A percentile compares a stretch with the other conserved stretches of the same genome.
phyloP scores from a whole-genome alignment of 2,113 vertebrate genomes.

The Prionailurus viverrinus region DNA sequence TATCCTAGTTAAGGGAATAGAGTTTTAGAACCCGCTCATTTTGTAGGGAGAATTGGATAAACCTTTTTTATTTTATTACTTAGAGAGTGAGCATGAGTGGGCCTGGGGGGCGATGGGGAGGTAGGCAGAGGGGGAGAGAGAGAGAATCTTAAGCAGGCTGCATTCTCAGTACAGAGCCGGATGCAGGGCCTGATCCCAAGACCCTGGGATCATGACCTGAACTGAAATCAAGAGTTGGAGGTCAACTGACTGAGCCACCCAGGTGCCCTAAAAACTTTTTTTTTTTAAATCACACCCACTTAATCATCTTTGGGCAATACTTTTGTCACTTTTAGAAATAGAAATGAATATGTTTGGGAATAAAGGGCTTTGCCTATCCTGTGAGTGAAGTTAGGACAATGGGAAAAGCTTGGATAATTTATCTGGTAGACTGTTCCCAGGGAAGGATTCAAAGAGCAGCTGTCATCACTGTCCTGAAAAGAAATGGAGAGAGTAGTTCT shows the following conservation, averaged over 20 bases:
- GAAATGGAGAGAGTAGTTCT: background rate
- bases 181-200: too few species aligned
- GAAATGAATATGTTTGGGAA: background rate
- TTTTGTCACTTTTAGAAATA: background rate
- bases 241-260: too few species aligned
- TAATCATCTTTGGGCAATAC: background rate
- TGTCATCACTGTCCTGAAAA: conserved; percentile 27
- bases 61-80: background rate
- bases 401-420: background rate
- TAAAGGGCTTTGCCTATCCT: background rate
- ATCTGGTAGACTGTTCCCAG: background rate
- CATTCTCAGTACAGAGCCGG: too few species aligned
- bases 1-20: background rate
- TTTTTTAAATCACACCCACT: background rate
- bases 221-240: too few species aligned
- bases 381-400: background rate
- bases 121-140: too few species aligned
- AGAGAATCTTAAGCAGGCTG: too few species aligned
- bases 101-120: too few species aligned
- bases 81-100: too few species aligned
- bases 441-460: background rate
- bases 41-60: background rate
- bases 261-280: background rate
- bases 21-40: background rate
- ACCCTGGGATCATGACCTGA: too few species aligned